Percentiles rank a stretch among this genome's conserved stretches.
phyloP scores from a whole-genome alignment of 2,797 vertebrate genomes.

The Enteromius fasciolatus region DNA sequence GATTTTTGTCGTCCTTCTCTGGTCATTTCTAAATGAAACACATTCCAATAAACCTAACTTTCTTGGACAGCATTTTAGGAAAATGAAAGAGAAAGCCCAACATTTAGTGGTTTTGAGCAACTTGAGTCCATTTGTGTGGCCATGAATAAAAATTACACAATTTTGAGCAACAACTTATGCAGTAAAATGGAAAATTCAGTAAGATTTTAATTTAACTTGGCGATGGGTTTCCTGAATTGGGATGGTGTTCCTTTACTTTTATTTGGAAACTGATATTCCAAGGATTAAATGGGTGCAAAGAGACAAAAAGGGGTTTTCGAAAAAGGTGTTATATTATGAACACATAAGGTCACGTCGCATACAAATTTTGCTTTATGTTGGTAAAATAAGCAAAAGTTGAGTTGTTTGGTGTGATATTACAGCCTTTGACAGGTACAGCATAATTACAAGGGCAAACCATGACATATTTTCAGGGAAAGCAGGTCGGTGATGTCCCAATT shows the following conservation, averaged over 20 bases:
- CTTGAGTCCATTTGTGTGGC: conserved; percentile 29
- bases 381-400: conserved; percentile 53
- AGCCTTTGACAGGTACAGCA: conserved; percentile 51
- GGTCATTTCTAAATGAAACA: conserved; percentile 44
- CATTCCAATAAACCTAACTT: conserved; percentile 42
- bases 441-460: conserved; percentile 52
- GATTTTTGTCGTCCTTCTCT: conserved; percentile 35
- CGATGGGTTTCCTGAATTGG: conserved; percentile 17
- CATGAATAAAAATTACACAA: conserved; percentile 50
- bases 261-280: conserved; percentile 40
- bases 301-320: background rate
- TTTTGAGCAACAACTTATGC: conserved; percentile 36
- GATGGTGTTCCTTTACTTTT: conserved; percentile 15
- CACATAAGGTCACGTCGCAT: conserved; percentile 16
- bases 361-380: conserved; percentile 30
- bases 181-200: conserved; percentile 51
- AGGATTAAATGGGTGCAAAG: background rate
- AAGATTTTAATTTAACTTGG: conserved; percentile 40
- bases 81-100: conserved; percentile 44
- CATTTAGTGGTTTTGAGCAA: conserved; percentile 51
- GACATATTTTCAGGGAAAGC: conserved; percentile 60
- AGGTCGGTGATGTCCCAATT: conserved; percentile 61
- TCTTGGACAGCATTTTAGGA: conserved; percentile 38
- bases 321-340: background rate
- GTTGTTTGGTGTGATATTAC: conserved; percentile 60